These are phyloP conservation scores for Girardinichthys multiradiatus DNA, from an alignment of 2,113 vertebrate species.

Conservation along the genomic window DNA sequence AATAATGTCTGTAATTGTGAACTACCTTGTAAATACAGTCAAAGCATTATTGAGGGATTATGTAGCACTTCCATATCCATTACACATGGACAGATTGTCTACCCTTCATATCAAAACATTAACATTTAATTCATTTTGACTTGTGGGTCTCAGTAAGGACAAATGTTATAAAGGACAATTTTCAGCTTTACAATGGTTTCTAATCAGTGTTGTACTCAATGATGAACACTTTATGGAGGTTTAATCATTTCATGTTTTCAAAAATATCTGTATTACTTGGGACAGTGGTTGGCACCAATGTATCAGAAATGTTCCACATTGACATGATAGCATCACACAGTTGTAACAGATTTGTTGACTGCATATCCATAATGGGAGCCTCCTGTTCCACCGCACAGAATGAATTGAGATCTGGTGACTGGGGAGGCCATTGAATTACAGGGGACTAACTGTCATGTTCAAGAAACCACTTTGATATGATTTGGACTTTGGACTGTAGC, in stretches of 20 bases:
- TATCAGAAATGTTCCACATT: no score
- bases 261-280: not conserved
- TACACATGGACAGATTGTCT: constrained; percentile 5
- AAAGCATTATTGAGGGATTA: constrained; percentile 29
- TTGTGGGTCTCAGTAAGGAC: constrained; percentile 11
- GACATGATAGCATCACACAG: no score
- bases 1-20: not conserved
- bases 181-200: not conserved
- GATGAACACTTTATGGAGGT: not conserved
- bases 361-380: not conserved
- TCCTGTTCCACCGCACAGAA: not conserved
- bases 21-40: not conserved
- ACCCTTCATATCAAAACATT: not conserved
- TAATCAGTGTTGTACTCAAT: not conserved
- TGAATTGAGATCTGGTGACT: not conserved
- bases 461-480: not conserved
- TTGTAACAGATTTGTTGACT: not conserved
- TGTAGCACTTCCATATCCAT: constrained; percentile 45
- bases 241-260: not conserved
- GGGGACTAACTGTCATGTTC: not conserved
- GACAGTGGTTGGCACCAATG: no score
- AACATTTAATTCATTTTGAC: not conserved
- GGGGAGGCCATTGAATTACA: no score
- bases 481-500: not conserved
- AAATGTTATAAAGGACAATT: constrained; percentile 2